phyloP scores from a whole-genome alignment of 2,113 vertebrate genomes.

The Dicerorhinus sumatrensis region DNA sequence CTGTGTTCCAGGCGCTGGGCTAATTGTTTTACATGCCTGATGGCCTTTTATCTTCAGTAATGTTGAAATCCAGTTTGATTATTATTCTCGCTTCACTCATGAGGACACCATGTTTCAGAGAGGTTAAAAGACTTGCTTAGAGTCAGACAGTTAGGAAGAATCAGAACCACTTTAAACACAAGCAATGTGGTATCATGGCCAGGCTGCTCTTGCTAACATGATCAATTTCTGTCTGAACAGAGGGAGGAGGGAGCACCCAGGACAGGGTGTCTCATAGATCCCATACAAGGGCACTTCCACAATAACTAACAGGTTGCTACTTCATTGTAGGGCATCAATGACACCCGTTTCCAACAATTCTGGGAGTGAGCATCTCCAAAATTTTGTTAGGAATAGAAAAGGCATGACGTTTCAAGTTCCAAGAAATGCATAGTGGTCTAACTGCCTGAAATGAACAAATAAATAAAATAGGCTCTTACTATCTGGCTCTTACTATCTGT shows the following conservation, averaged over 20 bases:
- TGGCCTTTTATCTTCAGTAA: background rate
- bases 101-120: background rate
- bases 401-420: background rate
- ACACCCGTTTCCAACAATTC: background rate
- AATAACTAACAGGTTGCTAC: background rate
- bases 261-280: background rate
- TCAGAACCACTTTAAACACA: background rate
- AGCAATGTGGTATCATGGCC: background rate
- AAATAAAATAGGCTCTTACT: background rate
- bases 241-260: background rate
- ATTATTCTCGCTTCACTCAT: background rate
- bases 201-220: background rate
- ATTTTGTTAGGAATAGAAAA: slow-evolving; percentile 18
- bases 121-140: background rate
- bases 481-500: background rate
- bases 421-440: background rate
- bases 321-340: background rate
- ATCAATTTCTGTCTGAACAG: background rate
- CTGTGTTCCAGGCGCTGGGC: background rate
- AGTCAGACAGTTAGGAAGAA: background rate
- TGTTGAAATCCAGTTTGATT: background rate
- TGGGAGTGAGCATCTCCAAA: background rate
- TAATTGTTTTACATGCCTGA: background rate
- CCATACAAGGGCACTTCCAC: background rate
- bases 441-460: background rate